Evolutionary conservation across 1,140 invertebrate species (phyloP).

Genomic region (Caligus rogercresseyi): DNA sequence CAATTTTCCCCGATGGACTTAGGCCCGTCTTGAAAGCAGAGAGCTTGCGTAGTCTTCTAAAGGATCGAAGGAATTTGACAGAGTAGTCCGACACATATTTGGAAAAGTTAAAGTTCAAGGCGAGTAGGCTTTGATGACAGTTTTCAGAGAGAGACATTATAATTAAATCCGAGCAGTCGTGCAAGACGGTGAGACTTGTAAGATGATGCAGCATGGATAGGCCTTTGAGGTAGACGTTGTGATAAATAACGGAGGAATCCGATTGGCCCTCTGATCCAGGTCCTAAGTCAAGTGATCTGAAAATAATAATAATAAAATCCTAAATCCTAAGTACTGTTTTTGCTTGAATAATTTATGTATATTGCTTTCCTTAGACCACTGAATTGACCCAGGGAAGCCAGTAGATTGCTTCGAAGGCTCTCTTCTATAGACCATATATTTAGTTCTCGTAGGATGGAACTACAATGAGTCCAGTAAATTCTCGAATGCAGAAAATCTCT

Average conservation of each 20-base stretch:
- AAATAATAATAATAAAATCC: not conserved
- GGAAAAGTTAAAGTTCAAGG: not conserved
- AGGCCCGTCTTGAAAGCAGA: not conserved
- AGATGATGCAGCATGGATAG: not conserved
- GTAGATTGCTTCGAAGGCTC: not conserved
- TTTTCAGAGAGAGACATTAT: not conserved
- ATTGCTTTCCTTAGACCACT: not conserved
- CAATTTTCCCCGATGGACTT: not conserved
- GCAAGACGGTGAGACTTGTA: not conserved
- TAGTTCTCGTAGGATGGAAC: not conserved
- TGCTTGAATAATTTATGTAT: not conserved
- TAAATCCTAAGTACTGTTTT: not conserved
- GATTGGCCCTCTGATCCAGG: not conserved
- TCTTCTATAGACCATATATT: not conserved
- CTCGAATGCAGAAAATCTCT: not conserved
- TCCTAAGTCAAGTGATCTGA: not conserved
- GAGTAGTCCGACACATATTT: not conserved
- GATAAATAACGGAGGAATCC: not conserved
- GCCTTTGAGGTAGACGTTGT: not conserved
- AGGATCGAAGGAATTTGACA: not conserved
- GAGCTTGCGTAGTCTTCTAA: not conserved
- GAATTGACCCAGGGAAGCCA: not conserved
- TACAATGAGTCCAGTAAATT: not conserved
- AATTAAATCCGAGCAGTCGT: not conserved
- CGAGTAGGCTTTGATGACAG: not conserved